phyloP scores from a whole-genome alignment of 1,140 invertebrate species.

The Drosophila oshimai region DNA sequence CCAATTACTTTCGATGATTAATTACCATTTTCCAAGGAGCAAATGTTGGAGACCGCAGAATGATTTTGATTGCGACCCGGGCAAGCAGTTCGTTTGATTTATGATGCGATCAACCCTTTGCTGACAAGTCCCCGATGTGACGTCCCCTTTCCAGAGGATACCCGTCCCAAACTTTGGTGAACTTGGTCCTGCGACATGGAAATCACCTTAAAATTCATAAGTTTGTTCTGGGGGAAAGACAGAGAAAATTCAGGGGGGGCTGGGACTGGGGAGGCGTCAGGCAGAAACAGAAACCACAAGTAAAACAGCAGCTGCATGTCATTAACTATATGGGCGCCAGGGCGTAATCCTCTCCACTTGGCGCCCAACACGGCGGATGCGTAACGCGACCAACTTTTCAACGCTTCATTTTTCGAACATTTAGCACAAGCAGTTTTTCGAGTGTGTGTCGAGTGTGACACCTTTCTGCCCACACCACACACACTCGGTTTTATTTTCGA shows the following conservation, averaged over 20 bases:
- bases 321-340: slow-evolving; percentile 63
- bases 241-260: background rate
- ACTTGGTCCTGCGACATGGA: slow-evolving; percentile 41
- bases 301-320: slow-evolving; percentile 73
- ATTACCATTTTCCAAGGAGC: slow-evolving; percentile 46
- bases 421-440: slow-evolving; percentile 40
- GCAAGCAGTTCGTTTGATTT: slow-evolving; percentile 53
- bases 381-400: slow-evolving; percentile 65
- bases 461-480: slow-evolving; percentile 36
- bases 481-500: slow-evolving; percentile 14
- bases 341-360: slow-evolving; percentile 51
- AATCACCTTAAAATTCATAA: slow-evolving; percentile 81
- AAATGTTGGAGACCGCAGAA: slow-evolving; percentile 70
- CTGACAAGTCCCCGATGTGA: slow-evolving; percentile 36
- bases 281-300: slow-evolving; percentile 32
- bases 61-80: slow-evolving; percentile 69
- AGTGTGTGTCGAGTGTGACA: slow-evolving; percentile 28
- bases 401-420: slow-evolving; percentile 73
- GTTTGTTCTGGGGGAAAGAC: slow-evolving; percentile 34
- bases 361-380: slow-evolving; percentile 53
- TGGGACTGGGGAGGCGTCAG: background rate
- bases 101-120: slow-evolving; percentile 62
- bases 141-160: background rate
- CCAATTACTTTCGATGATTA: slow-evolving; percentile 77
- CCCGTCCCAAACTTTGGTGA: background rate